Percentiles rank a stretch among this genome's conserved stretches.
phyloP scores from a whole-genome alignment of 2,113 vertebrate genomes.

The Sinocyclocheilus anophthalmus region DNA sequence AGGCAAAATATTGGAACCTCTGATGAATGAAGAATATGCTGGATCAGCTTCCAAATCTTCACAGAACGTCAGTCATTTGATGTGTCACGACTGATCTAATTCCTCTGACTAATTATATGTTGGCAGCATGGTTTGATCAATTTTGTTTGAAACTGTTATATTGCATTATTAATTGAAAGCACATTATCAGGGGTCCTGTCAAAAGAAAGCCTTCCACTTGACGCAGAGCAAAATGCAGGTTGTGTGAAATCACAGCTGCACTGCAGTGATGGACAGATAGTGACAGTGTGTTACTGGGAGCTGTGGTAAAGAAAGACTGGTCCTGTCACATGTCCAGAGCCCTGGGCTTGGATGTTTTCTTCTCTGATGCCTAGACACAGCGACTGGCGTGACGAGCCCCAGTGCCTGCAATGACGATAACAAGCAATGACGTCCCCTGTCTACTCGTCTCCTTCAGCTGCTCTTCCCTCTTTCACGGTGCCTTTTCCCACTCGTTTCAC shows the following conservation, averaged over 20 bases:
- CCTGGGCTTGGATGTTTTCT: slow-evolving; percentile 58
- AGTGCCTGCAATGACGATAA: slow-evolving; percentile 67
- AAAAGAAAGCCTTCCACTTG: background rate
- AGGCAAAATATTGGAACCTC: background rate
- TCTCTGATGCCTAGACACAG: slow-evolving; percentile 67
- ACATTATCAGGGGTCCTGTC: background rate
- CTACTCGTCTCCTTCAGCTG: slow-evolving; percentile 38
- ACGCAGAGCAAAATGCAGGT: background rate
- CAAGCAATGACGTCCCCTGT: slow-evolving; percentile 57
- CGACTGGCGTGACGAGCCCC: slow-evolving; percentile 60
- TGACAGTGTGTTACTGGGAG: slow-evolving; percentile 30
- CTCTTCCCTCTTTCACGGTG: slow-evolving; percentile 22
- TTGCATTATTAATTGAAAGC: slow-evolving; percentile 12
- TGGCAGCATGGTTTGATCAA: slow-evolving; percentile 67
- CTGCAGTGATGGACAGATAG: slow-evolving; percentile 49
- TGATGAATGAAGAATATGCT: background rate
- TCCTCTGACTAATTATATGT: slow-evolving; percentile 75
- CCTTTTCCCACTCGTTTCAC: slow-evolving; percentile 33
- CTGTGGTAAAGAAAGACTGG: slow-evolving; percentile 42
- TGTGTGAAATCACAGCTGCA: slow-evolving; percentile 6
- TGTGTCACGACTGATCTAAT: slow-evolving; percentile 74
- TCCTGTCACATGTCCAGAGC: slow-evolving; percentile 64
- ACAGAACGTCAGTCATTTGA: slow-evolving; percentile 68
- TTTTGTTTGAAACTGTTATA: slow-evolving; percentile 7
- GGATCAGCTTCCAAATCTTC: slow-evolving; percentile 27